Evolutionary conservation across 1,140 invertebrate genomes (phyloP).

Genomic region (Ceratitis capitata): DNA sequence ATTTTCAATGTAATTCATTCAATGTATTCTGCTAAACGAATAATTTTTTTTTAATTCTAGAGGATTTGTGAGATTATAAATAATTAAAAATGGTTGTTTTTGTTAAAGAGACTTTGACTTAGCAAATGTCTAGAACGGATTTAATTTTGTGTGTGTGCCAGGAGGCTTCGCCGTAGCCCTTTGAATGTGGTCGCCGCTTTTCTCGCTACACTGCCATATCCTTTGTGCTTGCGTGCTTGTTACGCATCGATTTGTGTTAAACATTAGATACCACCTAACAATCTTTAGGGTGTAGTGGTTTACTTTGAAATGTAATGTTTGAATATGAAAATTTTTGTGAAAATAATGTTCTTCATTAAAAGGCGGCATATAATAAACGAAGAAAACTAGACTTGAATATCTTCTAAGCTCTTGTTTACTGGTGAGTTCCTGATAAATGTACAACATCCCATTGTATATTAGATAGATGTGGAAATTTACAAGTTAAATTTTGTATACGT

Average conservation of each 20-base stretch:
- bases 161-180: neutral
- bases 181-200: conserved; percentile 1
- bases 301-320: neutral
- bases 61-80: neutral
- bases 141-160: neutral
- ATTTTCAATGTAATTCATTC: conserved; percentile 37
- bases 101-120: neutral
- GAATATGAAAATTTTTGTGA: neutral
- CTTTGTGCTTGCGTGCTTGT: conserved; percentile 34
- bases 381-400: neutral
- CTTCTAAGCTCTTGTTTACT: neutral
- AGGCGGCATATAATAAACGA: neutral
- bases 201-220: conserved; percentile 27
- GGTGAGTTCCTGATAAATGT: neutral
- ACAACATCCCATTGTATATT: conserved; percentile 40
- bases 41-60: neutral
- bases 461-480: too few relatives aligned
- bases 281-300: conserved; percentile 58
- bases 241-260: conserved; percentile 64
- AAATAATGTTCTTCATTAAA: neutral
- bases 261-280: conserved; percentile 64
- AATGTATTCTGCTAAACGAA: conserved; percentile 13
- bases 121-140: neutral
- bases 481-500: too few relatives aligned
- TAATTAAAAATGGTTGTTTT: neutral